These are phyloP conservation scores for Asarcornis scutulata DNA, from an alignment of 2,113 vertebrate species.

Conservation along the genomic window DNA sequence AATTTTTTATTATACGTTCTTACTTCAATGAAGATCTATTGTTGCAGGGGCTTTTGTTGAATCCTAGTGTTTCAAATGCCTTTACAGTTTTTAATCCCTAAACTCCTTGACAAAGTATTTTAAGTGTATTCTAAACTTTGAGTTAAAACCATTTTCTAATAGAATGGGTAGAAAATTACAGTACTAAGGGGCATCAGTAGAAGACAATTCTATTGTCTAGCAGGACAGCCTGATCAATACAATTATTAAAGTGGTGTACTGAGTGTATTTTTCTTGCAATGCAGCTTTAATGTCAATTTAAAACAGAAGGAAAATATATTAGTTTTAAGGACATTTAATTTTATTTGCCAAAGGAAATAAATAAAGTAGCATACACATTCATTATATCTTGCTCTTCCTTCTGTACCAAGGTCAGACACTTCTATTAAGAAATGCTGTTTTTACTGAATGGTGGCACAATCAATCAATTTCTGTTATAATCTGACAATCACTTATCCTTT, in stretches of 20 bases:
- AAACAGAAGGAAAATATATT: background rate
- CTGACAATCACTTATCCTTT: background rate
- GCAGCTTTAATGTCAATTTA: constrained; percentile 7
- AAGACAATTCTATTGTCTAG: background rate
- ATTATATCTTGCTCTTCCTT: background rate
- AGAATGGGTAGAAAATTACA: background rate
- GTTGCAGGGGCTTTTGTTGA: background rate
- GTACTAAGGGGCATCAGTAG: background rate
- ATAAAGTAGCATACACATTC: background rate
- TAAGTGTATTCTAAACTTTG: background rate
- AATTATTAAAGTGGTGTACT: background rate
- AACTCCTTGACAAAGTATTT: background rate
- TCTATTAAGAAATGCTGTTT: background rate
- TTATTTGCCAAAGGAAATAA: constrained; percentile 31
- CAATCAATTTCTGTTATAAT: background rate
- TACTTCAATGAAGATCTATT: background rate
- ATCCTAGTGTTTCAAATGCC: background rate
- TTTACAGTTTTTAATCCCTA: background rate
- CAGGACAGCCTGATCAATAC: background rate
- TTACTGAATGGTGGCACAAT: background rate
- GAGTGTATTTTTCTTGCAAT: background rate
- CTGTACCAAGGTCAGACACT: background rate
- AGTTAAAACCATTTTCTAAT: background rate
- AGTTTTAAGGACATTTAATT: constrained; percentile 3
- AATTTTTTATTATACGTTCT: background rate